Base-by-base conservation (phyloP, 2,888 invertebrate species). In the Boloria selene region DNA sequence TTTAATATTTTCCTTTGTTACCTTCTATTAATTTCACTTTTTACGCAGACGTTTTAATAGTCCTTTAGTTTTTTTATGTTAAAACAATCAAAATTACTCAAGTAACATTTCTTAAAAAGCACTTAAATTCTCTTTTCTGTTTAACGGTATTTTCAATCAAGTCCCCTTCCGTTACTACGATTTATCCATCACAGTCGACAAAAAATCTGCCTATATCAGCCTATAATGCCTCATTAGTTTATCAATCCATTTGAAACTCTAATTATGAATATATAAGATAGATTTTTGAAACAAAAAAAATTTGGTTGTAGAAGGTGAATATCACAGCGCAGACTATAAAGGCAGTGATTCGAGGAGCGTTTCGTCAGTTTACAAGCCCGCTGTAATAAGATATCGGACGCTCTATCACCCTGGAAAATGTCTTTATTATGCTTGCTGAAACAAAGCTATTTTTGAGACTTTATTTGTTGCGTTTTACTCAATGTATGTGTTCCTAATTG, bases 321-420 rank as follows among this genome's bases (percentile, higher is more conserved):
- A 85, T 86, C 79, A 81, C 76, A 79, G 80, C 80, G 81, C 73
- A 80, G 73, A 80, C 81, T 77, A 83, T 86, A 86, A 86, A 86
- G 79, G 81, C 85, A 86, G 86, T 86, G 85, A 86, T 85, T 85
- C 82, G 81, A 80, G 78, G 79, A 85, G 82, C 83, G 80, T 83
- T 86, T 79, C 82, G 77, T 83, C 83, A 85, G 82, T 86, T 87
- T 86, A 85, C 85, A 87, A 84, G 84, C 85, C 77, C 79, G 78
- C 80, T 78, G 82, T 87, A 87, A 87, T 87, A 86, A 85, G 86
- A 86, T 87, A 86, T 86, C 81, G 85, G 84, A 83, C 82, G 83
- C 79, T 85, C 83, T 85, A 83, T 84, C 83, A 77, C 79, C 77
- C 79, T 83, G 81, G 79, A 84, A 84, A 85, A 86, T 81, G 81